Evolutionary conservation across 2,797 vertebrate genomes (phyloP).

Genomic region (Percopsis omiscomaycus): DNA sequence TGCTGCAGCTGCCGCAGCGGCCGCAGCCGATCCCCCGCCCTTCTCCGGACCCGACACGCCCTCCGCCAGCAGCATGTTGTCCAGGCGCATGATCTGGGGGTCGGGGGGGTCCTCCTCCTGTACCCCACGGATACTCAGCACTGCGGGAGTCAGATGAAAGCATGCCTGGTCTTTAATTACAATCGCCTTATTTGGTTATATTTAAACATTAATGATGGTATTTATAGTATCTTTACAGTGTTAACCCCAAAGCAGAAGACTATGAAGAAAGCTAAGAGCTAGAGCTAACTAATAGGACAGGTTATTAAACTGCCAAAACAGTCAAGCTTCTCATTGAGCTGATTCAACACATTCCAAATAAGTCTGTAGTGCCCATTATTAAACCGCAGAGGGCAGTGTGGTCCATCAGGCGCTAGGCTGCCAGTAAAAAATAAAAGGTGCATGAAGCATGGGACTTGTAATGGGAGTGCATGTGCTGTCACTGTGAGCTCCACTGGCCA

Average conservation of each 20-base stretch:
- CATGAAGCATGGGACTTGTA: slow-evolving; percentile 79
- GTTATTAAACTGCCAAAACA: slow-evolving; percentile 48
- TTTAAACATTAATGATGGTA: too few species aligned
- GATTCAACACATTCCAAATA: slow-evolving; percentile 39
- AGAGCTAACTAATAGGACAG: too few species aligned
- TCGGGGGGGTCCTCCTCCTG: slow-evolving; percentile 88
- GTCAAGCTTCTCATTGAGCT: slow-evolving; percentile 39
- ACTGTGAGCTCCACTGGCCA: slow-evolving; percentile 79
- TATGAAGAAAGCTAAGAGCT: background rate
- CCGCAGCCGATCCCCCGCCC: slow-evolving; percentile 83
- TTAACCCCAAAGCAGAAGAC: too few species aligned
- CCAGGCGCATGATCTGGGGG: slow-evolving; percentile 88
- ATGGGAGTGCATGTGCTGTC: slow-evolving; percentile 82
- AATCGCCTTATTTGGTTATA: too few species aligned
- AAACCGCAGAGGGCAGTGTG: slow-evolving; percentile 77
- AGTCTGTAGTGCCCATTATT: slow-evolving; percentile 40
- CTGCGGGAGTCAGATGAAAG: slow-evolving; percentile 56
- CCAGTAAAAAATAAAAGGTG: slow-evolving; percentile 56
- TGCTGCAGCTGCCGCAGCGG: slow-evolving; percentile 82
- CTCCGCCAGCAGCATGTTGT: slow-evolving; percentile 91
- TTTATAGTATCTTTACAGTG: background rate
- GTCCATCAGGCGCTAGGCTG: slow-evolving; percentile 58
- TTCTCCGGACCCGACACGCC: slow-evolving; percentile 89
- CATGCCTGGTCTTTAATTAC: too few species aligned
- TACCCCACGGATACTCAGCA: slow-evolving; percentile 86